Percentiles rank a stretch among this genome's conserved stretches.
Conservation (phyloP, 1,140 invertebrate genomes). For the Oscheius sp. region DNA sequence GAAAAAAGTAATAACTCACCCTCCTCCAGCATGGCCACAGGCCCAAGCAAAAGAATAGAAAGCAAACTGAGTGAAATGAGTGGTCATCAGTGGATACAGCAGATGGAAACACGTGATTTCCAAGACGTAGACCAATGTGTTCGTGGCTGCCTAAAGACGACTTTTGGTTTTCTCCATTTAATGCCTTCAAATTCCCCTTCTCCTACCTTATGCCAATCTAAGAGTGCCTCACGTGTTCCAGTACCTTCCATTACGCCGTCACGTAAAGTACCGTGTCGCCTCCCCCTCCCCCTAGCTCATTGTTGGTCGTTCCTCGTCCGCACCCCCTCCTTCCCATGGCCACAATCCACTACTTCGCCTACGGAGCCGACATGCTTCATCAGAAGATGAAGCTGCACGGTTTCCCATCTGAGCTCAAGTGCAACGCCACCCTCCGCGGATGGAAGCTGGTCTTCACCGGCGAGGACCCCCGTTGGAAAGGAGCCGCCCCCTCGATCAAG, state of each 20-base stretch:
- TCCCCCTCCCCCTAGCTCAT: background rate
- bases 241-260: too few relatives aligned
- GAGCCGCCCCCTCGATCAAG: background rate
- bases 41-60: background rate
- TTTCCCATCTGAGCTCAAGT: background rate
- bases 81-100: background rate
- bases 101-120: background rate
- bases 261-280: too few relatives aligned
- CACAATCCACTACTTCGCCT: background rate
- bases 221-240: too few relatives aligned
- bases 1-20: too few relatives aligned
- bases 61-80: background rate
- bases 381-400: background rate
- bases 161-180: background rate
- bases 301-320: too few relatives aligned
- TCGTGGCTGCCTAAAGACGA: background rate
- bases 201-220: too few relatives aligned
- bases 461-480: background rate
- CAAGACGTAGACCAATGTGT: background rate
- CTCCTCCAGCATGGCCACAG: background rate
- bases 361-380: background rate
- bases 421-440: background rate
- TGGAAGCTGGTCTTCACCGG: background rate
- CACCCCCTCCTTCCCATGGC: background rate
- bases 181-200: too few relatives aligned